phyloP scores from a whole-genome alignment of 2,113 vertebrate genomes.

The Mastomys natalensis region DNA sequence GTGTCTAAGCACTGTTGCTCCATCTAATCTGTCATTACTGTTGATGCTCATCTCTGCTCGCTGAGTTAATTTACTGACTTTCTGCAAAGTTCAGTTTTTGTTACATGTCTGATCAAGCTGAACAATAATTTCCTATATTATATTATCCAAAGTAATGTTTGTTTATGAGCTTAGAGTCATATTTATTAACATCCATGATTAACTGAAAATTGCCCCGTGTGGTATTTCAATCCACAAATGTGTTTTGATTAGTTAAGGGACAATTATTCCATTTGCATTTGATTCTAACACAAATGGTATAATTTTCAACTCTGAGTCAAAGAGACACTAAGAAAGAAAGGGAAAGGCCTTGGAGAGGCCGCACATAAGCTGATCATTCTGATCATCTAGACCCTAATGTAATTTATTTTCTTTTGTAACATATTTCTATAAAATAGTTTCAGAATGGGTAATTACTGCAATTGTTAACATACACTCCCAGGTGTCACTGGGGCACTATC shows the following conservation, averaged over 20 bases:
- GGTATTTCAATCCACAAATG: slow-evolving; percentile 77
- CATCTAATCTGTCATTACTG: slow-evolving; percentile 85
- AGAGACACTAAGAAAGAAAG: slow-evolving; percentile 59
- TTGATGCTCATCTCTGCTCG: slow-evolving; percentile 79
- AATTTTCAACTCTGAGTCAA: slow-evolving; percentile 80
- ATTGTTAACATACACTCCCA: slow-evolving; percentile 64
- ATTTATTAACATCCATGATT: slow-evolving; percentile 80
- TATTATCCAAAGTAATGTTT: slow-evolving; percentile 74
- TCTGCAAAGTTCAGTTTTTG: slow-evolving; percentile 83
- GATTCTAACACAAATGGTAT: slow-evolving; percentile 78
- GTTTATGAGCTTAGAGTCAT: slow-evolving; percentile 80
- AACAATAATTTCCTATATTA: slow-evolving; percentile 85
- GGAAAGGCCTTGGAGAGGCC: slow-evolving; percentile 35
- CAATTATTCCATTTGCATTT: slow-evolving; percentile 83
- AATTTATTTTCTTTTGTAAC: slow-evolving; percentile 60
- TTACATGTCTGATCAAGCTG: slow-evolving; percentile 84
- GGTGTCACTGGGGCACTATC: slow-evolving; percentile 54
- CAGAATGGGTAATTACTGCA: slow-evolving; percentile 70
- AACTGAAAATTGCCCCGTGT: slow-evolving; percentile 80
- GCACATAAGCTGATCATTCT: not conserved
- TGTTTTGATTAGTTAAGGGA: slow-evolving; percentile 78
- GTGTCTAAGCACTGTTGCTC: slow-evolving; percentile 76
- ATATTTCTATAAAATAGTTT: slow-evolving; percentile 69
- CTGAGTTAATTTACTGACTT: slow-evolving; percentile 84
- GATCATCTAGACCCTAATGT: not conserved